Evolutionary conservation across 1,140 invertebrate species (phyloP), one percentile per base, ranked within the genome.

Genomic region (Paraescarpia echinospica): DNA sequence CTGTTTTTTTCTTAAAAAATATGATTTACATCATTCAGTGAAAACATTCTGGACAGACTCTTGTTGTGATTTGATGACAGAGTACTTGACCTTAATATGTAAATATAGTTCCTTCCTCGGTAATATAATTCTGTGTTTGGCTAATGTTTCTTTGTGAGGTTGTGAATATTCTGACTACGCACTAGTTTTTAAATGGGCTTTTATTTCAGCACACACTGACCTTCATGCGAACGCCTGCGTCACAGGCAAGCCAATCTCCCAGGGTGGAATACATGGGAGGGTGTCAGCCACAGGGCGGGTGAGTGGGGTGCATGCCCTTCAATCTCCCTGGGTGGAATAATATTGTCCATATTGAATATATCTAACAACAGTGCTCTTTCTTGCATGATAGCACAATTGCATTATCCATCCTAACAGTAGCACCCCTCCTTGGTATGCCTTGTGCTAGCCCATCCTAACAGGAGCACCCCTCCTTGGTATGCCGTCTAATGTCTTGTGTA

Each of bases 211-310:
- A 51, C 97, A 98, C 96, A 97, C 98, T 95, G 99, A 99, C 96
- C 99, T 99, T 95, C 99, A 99, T 96, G 98, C 98, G 33, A 98
- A 99, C 95, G 99, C 99, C 48, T 99, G 99, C 96, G 98, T 99
- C n/a, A 99, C 99, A 77, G 99, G 99, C 90, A 99, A 99, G 96
- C 99, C 99, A 14, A 99, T 99, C 95, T 97, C 97, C 93, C 97
- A 97, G 94, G 97, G 97, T 89, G 97, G 97, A 94, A 99, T 99
- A 95, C 99, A 99, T 96, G 99, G 99, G 89, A 97, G 99, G 95
- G 98, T 99, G 89, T 99, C 99, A 0, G 99, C 99, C 18, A 99
- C 99, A 89, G 99, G 99, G 92, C 97, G 99, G 92, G 96, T 97
- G 95, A 95, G 95, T 95, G 9, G 35, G 51, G 35, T 41, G 12